A percentile compares a stretch with the other conserved stretches of the same genome.
Evolutionary conservation across 2,888 invertebrate species (phyloP).

Genomic region (Acleris sparsana): DNA sequence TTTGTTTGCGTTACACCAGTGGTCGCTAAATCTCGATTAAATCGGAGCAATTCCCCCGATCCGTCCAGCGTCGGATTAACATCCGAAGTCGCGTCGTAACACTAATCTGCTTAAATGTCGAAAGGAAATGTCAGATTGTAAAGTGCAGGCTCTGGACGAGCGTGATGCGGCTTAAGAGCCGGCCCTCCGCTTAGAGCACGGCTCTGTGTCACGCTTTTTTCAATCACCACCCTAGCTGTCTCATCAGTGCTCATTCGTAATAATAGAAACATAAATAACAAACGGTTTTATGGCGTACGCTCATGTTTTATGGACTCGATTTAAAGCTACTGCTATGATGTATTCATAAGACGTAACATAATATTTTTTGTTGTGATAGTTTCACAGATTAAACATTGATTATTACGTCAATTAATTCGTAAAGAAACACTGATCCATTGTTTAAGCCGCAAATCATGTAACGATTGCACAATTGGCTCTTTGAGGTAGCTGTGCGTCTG

Average conservation of each 20-base stretch:
- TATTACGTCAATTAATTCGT: slow-evolving; percentile 33
- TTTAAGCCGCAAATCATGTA: slow-evolving; percentile 47
- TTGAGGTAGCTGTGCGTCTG: slow-evolving; percentile 69
- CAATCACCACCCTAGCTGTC: slow-evolving; percentile 28
- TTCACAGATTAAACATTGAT: background rate
- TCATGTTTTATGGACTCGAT: background rate
- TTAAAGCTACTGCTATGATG: background rate
- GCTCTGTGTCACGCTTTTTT: slow-evolving; percentile 55
- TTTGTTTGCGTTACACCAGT: slow-evolving; percentile 49
- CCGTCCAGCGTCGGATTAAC: slow-evolving; percentile 80
- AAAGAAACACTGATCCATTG: slow-evolving; percentile 38
- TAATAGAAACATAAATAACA: slow-evolving; percentile 15
- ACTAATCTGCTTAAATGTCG: slow-evolving; percentile 83
- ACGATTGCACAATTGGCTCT: slow-evolving; percentile 66
- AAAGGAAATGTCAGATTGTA: slow-evolving; percentile 84
- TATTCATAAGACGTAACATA: background rate
- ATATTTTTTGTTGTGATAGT: background rate
- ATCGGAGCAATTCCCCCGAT: slow-evolving; percentile 77
- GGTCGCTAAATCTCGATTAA: slow-evolving; percentile 75
- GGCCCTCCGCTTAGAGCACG: slow-evolving; percentile 62
- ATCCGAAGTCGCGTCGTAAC: slow-evolving; percentile 76
- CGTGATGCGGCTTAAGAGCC: slow-evolving; percentile 71
- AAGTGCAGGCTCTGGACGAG: slow-evolving; percentile 70
- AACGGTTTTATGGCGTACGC: background rate
- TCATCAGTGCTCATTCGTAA: slow-evolving; percentile 9